Base-by-base conservation (phyloP, 2,797 vertebrate genomes). In the Darevskia nairensis region DNA sequence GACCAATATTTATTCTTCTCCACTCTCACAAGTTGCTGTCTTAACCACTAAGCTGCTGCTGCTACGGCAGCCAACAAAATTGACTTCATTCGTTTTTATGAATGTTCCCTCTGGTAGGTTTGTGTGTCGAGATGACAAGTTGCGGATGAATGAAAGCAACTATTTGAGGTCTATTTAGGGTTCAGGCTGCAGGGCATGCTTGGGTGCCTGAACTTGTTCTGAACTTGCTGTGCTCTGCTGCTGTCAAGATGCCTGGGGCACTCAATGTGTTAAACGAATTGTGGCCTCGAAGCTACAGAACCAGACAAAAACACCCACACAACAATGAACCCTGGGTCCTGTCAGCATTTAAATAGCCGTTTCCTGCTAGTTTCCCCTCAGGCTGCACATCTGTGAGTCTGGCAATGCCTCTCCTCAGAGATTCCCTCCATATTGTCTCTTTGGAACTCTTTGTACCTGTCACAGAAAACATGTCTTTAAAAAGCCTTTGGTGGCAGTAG, bases 391-490 rank as follows among this genome's bases (percentile, higher is more conserved):
- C 71, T 85, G 25, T 75, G 55, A 39, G 55, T 68, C 69, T 82
- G n/a, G n/a, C 71, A 55, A n/a, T 80, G 21, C 23, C n/a, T 39
- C 68, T 29, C 71, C 61, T 81, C 25, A 41, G 78, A 89, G 78
- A 76, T 76, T 81, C 44, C 32, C 5, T 44, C 77, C 4, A 3
- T 29, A 46, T 8, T n/a, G 59, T 80, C n/a, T 46, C 61, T 59
- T 68, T 75, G 78, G 71, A 85, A 68, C 69, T 19, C 44, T 89
- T 75, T 82, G 71, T 86, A 81, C 80, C 86, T 87, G 78, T 86
- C 79, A 59, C 41, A 44, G 78, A 39, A 71, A 82, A 64, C 88
- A 82, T 82, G 72, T 77, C 81, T 76, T 76, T 27, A 76, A 87
- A 87, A 64, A n/a, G 79, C 69, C 59, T 76, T 76, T 68, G 68